Evolutionary conservation across 2,888 invertebrate species (phyloP).

Genomic region (Chymomyza procnemis): DNA sequence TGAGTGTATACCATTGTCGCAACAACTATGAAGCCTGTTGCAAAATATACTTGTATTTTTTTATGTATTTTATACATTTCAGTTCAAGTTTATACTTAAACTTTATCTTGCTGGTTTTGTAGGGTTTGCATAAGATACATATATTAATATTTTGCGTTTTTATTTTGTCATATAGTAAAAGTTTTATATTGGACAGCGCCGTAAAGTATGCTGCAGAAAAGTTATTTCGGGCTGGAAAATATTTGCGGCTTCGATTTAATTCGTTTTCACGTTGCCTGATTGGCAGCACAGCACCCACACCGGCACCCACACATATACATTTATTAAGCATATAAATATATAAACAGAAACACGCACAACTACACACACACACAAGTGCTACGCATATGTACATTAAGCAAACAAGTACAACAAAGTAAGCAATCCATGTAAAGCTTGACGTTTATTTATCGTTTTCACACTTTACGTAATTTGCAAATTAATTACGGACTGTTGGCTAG

Average conservation of each 20-base stretch:
- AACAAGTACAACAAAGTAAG: not conserved
- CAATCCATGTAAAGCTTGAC: not conserved
- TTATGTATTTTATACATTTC: not conserved
- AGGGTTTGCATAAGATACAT: not conserved
- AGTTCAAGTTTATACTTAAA: not conserved
- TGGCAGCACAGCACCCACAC: too few species aligned
- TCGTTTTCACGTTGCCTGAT: not conserved
- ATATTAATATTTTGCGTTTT: not conserved
- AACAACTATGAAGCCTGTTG: too few species aligned
- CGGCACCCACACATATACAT: not conserved
- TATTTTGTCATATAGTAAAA: not conserved
- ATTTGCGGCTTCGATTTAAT: not conserved
- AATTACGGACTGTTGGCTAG: not conserved
- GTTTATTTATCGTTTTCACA: not conserved
- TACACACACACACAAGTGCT: not conserved
- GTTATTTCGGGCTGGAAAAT: not conserved
- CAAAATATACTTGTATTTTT: too few species aligned
- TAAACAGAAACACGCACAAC: not conserved
- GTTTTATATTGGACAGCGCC: not conserved
- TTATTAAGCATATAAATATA: too few species aligned
- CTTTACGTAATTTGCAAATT: not conserved
- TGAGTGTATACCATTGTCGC: too few species aligned
- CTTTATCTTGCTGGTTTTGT: not conserved
- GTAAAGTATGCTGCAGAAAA: not conserved
- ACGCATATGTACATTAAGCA: not conserved